phyloP scores from a whole-genome alignment of 2,797 vertebrate species.

The Tenualosa ilisha region DNA sequence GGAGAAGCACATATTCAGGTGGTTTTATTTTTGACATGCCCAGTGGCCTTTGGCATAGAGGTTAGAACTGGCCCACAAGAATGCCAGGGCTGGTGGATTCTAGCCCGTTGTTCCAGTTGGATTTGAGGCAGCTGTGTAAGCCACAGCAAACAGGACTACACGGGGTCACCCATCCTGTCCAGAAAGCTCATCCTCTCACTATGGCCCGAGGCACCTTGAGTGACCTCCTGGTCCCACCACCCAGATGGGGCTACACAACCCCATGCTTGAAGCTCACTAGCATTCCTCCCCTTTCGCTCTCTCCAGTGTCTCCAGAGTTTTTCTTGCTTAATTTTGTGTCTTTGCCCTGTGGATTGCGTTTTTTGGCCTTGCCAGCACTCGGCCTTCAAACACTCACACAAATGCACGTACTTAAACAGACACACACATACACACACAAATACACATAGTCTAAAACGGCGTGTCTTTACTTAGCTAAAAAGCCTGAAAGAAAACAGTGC shows the following conservation, averaged over 20 bases:
- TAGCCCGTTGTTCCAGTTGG: slow-evolving; percentile 67
- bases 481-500: background rate
- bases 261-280: slow-evolving; percentile 67
- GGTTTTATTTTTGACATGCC: slow-evolving; percentile 7
- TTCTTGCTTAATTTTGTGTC: background rate
- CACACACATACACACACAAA: background rate
- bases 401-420: background rate
- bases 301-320: slow-evolving; percentile 31
- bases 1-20: slow-evolving; percentile 13
- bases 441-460: background rate
- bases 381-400: slow-evolving; percentile 1
- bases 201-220: slow-evolving; percentile 66
- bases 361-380: background rate
- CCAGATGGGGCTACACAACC: slow-evolving; percentile 20
- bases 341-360: background rate
- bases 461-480: slow-evolving; percentile 15
- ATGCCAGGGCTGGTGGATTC: slow-evolving; percentile 55
- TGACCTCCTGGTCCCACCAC: slow-evolving; percentile 53
- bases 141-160: slow-evolving; percentile 63
- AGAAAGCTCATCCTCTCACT: slow-evolving; percentile 67
- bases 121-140: slow-evolving; percentile 79
- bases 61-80: slow-evolving; percentile 10
- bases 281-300: slow-evolving; percentile 37
- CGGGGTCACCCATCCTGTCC: slow-evolving; percentile 44
- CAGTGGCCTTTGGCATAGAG: slow-evolving; percentile 2